phyloP scores from a whole-genome alignment of 2,797 vertebrate species.

The Aldrovandia affinis region DNA sequence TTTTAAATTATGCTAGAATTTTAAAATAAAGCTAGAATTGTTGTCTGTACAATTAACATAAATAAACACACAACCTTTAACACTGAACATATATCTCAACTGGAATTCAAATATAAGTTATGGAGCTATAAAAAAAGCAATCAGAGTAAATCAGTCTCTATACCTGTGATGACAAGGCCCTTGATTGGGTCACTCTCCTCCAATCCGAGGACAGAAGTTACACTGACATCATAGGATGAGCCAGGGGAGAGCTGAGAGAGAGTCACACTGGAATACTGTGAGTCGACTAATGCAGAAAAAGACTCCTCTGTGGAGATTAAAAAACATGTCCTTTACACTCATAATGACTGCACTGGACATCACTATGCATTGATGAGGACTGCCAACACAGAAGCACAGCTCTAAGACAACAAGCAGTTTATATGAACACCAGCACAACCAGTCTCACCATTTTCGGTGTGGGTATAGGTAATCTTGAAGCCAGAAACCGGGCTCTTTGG shows the following conservation, averaged over 20 bases:
- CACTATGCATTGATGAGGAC: neutral
- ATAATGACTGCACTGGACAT: neutral
- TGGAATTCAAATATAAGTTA: too few species aligned
- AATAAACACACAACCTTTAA: neutral
- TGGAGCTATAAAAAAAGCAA: too few species aligned
- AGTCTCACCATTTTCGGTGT: conserved; percentile 74
- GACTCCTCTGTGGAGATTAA: conserved; percentile 72
- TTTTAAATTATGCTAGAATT: neutral
- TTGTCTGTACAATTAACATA: neutral
- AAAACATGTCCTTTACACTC: neutral
- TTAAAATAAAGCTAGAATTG: neutral
- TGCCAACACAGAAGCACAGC: neutral
- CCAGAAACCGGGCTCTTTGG: conserved; percentile 71
- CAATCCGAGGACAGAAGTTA: conserved; percentile 67
- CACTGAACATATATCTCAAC: too few species aligned
- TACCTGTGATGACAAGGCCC: conserved; percentile 81
- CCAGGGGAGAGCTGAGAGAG: conserved; percentile 73
- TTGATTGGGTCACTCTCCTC: conserved; percentile 77
- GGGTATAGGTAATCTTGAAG: conserved; percentile 83
- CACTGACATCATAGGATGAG: conserved; percentile 75
- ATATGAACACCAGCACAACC: neutral
- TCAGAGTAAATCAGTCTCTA: conserved; percentile 12
- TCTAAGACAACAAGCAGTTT: neutral
- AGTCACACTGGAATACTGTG: conserved; percentile 63
- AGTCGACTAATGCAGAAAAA: conserved; percentile 66